Base-by-base conservation (phyloP, 53 echinoderm and acorn worm species). In the Hippasteria phrygiana region DNA sequence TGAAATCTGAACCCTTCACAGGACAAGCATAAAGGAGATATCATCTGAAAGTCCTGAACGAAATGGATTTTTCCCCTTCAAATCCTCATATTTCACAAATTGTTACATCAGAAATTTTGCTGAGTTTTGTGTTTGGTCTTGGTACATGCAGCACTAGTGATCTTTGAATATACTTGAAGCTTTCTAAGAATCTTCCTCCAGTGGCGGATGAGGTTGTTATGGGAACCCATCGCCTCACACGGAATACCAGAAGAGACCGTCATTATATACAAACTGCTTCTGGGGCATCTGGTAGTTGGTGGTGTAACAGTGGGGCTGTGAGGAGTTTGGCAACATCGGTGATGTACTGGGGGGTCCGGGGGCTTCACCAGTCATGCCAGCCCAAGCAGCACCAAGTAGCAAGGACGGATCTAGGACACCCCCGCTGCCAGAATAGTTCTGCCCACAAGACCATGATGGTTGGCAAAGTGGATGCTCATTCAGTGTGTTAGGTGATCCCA, bases 211-310 rank as follows among this genome's bases (percentile, higher is more conserved):
- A 17, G 69, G 46, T 11, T 54, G 54, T 17, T 54, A n/a, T 72
- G 39, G 43, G 39, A 42, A 45, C 26, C n/a, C n/a, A n/a, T n/a
- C n/a, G n/a, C n/a, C n/a, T 18, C 18, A 80, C 28, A 31, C 16
- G 8, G 67, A 43, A 67, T 83, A 83, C 65, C 43, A 83, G 42
- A 45, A 83, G 32, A 66, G 8, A 26, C 83, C 69, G 18, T 83
- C 50, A 2, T 47, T 32, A 36, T 65, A 83, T 45, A 83, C 17
- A 40, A 31, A 47, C 32, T 65, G 83, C 17, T 47, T 64, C 16
- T 26, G 59, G 22, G 40, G 62, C 6, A 33, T 26, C 24, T 31
- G 34, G 12, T 66, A 67, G 11, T 16, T 64, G 66, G 39, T 65
- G 8, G 28, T n/a, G 3, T 20, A 77, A 6, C 32, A 13, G 3